Conservation (phyloP, 2,797 vertebrate genomes). For the Xenopus petersii region DNA sequence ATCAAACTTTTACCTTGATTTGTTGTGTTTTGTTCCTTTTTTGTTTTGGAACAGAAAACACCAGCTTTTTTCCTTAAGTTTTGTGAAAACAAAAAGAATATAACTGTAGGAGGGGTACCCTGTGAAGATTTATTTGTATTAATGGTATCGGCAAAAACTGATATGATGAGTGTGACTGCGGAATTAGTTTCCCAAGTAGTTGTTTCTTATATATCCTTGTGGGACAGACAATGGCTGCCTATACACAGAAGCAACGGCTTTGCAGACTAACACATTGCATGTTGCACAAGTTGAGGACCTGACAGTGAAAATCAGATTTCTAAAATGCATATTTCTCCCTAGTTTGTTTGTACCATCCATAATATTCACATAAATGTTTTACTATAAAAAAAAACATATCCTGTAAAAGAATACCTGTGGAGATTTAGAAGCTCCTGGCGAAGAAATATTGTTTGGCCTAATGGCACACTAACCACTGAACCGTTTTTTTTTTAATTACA, state of each 20-base stretch:
- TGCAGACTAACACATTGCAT: constrained; percentile 2
- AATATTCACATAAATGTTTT: background rate
- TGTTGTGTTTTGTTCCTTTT: constrained; percentile 51
- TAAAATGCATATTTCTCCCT: background rate
- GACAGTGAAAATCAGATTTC: background rate
- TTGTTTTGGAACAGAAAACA: constrained; percentile 11
- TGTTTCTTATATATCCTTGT: background rate
- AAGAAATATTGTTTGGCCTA: too few relatives aligned
- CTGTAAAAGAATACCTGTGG: too few relatives aligned
- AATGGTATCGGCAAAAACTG: background rate
- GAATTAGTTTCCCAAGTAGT: constrained; percentile 1
- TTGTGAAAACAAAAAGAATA: constrained; percentile 16
- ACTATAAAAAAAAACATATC: too few relatives aligned
- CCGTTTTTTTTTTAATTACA: too few relatives aligned
- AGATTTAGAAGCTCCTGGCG: too few relatives aligned
- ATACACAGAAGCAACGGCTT: constrained; percentile 12
- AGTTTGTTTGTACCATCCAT: background rate
- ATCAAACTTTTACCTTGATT: constrained; percentile 13
- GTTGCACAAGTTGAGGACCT: constrained; percentile 12
- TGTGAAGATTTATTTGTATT: constrained; percentile 13
- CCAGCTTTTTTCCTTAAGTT: background rate
- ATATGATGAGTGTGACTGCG: constrained; percentile 4
- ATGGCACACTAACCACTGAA: too few relatives aligned
- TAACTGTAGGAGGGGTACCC: constrained; percentile 12
- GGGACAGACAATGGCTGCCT: constrained; percentile 16